Base-by-base conservation (phyloP, 2,113 vertebrate species). In the Macquaria australasica region DNA sequence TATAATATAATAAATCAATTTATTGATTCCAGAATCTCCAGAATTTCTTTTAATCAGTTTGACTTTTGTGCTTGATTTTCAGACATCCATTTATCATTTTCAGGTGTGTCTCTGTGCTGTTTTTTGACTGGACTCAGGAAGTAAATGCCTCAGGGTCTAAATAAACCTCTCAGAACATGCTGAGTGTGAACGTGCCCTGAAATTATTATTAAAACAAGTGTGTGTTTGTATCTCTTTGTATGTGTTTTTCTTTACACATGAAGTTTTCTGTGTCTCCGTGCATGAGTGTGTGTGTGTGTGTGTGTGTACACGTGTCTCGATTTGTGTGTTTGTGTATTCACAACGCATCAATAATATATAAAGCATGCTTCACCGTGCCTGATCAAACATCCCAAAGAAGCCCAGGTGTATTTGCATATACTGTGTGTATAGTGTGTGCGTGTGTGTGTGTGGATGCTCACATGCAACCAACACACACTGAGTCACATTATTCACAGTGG, bases 121-220 rank as follows among this genome's bases (percentile, higher is more conserved):
- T 71, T 71, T 56, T n/a, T 39, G 34, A 48, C 25, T 56, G 25
- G 63, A 39, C 21, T 48, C 39, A 1, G 48, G 0, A 15, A 50
- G 75, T 14, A 14, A 68, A 59, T 7, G 82, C 68, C 79, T 81
- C 63, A 5, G 76, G 87, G 59, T 71, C 45, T 43, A 34, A 91
- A 77, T 18, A 70, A 88, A 77, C 51, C 78, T 28, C 43, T 45
- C 18, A 31, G 23, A 59, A 78, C 68, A 67, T 1, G 58, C 81
- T 25, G 82, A 23, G 70, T 16, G 50, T 70, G 87, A 77, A 77
- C 56, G 48, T 83, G 39, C 14, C 5, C 58, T 50, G 72, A 75
- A 88, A 74, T 41, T 4, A 43, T 37, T 1, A 34, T 34, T 34
- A 28, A 71, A 55, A 58, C n/a, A 1, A 6, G 14, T 51, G 1